A percentile compares a stretch with the other conserved stretches of the same genome.
Conservation (phyloP, 2,113 vertebrate species). For the Corythoichthys intestinalis region DNA sequence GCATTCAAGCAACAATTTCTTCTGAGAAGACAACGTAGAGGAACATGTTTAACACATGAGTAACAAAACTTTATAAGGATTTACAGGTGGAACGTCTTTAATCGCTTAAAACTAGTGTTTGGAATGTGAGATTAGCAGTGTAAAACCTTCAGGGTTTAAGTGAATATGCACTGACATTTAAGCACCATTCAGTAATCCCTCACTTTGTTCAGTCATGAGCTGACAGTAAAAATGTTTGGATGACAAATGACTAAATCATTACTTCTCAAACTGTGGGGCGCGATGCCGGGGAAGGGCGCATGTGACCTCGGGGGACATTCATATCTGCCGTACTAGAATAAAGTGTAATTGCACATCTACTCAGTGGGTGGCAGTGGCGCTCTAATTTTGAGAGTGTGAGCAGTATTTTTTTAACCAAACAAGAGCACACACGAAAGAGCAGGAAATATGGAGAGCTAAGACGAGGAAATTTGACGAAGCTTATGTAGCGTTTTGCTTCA, state of each 20-base stretch:
- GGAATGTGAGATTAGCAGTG: background rate
- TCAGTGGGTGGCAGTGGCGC: no score
- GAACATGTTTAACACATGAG: background rate
- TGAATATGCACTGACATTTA: conserved; percentile 28
- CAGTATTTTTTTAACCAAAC: no score
- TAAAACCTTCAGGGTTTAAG: conserved; percentile 13
- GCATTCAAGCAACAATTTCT: background rate
- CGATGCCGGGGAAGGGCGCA: no score
- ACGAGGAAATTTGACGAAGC: no score
- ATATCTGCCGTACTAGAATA: no score
- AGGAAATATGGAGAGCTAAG: no score
- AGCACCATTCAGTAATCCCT: conserved; percentile 20
- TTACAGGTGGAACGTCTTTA: conserved; percentile 13
- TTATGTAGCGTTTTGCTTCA: no score
- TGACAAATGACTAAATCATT: background rate
- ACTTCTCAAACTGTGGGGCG: no score
- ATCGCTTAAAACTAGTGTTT: conserved; percentile 18
- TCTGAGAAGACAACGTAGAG: background rate
- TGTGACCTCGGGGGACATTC: no score
- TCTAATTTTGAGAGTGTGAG: no score
- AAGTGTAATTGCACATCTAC: no score
- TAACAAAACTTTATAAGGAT: background rate
- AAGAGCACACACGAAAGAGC: no score
- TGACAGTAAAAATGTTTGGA: conserved; percentile 12
- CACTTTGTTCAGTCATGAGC: conserved; percentile 15